Conservation (phyloP, 2,888 invertebrate species). For the Napeogenes sylphis region DNA sequence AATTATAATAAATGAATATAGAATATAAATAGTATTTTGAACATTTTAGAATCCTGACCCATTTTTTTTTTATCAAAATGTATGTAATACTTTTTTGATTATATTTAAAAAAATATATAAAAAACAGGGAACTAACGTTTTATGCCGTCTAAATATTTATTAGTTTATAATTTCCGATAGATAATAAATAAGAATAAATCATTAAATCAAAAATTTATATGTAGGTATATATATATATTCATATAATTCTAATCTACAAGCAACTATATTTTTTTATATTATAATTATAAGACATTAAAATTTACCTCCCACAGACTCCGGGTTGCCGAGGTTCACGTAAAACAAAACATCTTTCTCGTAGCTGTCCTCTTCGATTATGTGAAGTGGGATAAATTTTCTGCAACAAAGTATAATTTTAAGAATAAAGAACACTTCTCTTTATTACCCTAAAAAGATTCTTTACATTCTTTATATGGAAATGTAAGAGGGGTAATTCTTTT, state of each 20-base stretch:
- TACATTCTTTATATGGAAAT: too few relatives aligned
- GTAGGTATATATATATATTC: background rate
- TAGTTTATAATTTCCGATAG: too few relatives aligned
- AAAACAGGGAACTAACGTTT: too few relatives aligned
- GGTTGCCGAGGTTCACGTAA: slow-evolving; percentile 93
- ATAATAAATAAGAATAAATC: background rate
- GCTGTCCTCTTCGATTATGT: slow-evolving; percentile 97
- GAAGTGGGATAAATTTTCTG: slow-evolving; percentile 91
- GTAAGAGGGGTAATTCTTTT: too few relatives aligned
- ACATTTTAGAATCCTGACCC: too few relatives aligned
- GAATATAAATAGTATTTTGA: too few relatives aligned
- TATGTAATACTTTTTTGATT: too few relatives aligned
- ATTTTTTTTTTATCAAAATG: too few relatives aligned
- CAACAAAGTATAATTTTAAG: slow-evolving; percentile 58
- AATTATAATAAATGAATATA: too few relatives aligned
- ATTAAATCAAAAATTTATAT: background rate
- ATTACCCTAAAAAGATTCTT: too few relatives aligned
- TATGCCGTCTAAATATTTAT: too few relatives aligned
- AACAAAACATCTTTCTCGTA: slow-evolving; percentile 98
- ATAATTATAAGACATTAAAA: slow-evolving; percentile 7
- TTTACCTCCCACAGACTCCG: slow-evolving; percentile 90
- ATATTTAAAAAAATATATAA: too few relatives aligned
- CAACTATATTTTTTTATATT: slow-evolving; percentile 2
- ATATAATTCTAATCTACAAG: slow-evolving; percentile 3
- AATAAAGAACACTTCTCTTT: background rate